These are phyloP conservation scores for Margaritifera margaritifera DNA, from an alignment of 2,888 invertebrate species.

Conservation along the genomic window DNA sequence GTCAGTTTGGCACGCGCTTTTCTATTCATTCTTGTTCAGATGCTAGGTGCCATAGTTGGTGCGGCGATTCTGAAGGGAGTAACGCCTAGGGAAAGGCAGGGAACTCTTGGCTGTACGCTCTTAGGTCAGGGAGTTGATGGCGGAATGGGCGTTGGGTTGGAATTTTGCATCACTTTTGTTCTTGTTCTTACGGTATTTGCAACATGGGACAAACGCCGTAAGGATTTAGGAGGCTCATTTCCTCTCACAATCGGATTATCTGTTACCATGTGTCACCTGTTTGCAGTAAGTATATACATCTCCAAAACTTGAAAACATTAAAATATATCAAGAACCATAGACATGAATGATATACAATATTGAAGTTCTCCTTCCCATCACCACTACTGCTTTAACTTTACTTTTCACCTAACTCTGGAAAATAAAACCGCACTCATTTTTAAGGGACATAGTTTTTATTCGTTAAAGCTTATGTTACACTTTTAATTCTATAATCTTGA, in stretches of 20 bases:
- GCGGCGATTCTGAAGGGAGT: constrained; percentile 84
- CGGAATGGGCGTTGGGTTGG: constrained; percentile 86
- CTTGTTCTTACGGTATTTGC: constrained; percentile 88
- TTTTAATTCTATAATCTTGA: too few relatives aligned
- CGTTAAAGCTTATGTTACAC: too few relatives aligned
- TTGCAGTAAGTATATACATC: constrained; percentile 80
- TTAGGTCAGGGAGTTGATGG: constrained; percentile 69
- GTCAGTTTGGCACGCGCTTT: constrained; percentile 83
- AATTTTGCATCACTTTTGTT: constrained; percentile 88
- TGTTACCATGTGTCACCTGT: constrained; percentile 88
- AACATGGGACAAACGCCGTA: constrained; percentile 85
- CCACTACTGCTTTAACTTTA: too few relatives aligned
- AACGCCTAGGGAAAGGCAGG: constrained; percentile 78
- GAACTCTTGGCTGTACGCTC: constrained; percentile 87
- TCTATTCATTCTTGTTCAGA: constrained; percentile 91
- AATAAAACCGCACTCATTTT: too few relatives aligned
- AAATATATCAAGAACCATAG: too few relatives aligned
- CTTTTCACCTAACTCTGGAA: too few relatives aligned
- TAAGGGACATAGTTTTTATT: too few relatives aligned
- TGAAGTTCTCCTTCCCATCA: too few relatives aligned
- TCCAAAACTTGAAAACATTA: too few relatives aligned
- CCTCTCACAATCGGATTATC: constrained; percentile 88
- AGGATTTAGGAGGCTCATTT: constrained; percentile 86
- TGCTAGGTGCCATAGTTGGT: constrained; percentile 93
- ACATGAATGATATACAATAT: too few relatives aligned